Evolutionary conservation across 2,797 vertebrate species (phyloP).

Genomic region (Leuciscus waleckii): DNA sequence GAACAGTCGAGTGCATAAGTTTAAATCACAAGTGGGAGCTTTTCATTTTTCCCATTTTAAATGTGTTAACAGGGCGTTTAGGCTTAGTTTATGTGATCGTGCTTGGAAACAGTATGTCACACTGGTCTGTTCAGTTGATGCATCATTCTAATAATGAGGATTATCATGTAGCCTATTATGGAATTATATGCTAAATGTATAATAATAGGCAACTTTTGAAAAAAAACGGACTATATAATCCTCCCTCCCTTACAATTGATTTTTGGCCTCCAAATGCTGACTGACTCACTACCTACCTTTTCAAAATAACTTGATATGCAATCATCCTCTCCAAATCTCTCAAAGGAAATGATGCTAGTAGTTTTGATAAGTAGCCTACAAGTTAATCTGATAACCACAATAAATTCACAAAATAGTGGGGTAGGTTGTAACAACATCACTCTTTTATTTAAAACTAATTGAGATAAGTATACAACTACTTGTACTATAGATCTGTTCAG

Average conservation of each 20-base stretch:
- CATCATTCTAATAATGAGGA: constrained; percentile 39
- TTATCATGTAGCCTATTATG: constrained; percentile 3
- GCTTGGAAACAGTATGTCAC: constrained; percentile 81
- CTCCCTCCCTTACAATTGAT: constrained; percentile 14
- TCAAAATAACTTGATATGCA: neutral
- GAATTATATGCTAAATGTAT: neutral
- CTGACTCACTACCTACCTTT: neutral
- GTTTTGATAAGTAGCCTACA: neutral
- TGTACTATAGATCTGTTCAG: neutral
- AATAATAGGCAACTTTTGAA: neutral
- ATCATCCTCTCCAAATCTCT: neutral
- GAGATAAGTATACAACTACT: neutral
- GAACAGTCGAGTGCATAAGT: neutral
- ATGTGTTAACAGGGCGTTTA: constrained; percentile 27
- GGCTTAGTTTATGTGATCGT: constrained; percentile 37
- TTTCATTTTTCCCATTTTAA: neutral
- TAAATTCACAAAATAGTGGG: too few species aligned
- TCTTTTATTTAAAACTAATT: neutral
- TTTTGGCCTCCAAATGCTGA: constrained; percentile 3
- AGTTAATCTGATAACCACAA: neutral
- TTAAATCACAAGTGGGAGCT: neutral
- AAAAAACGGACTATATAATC: neutral
- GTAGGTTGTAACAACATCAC: neutral
- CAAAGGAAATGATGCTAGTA: neutral
- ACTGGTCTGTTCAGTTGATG: constrained; percentile 70